phyloP scores from a whole-genome alignment of 1,140 invertebrate genomes.

The Pseudobourletiella spinata region DNA sequence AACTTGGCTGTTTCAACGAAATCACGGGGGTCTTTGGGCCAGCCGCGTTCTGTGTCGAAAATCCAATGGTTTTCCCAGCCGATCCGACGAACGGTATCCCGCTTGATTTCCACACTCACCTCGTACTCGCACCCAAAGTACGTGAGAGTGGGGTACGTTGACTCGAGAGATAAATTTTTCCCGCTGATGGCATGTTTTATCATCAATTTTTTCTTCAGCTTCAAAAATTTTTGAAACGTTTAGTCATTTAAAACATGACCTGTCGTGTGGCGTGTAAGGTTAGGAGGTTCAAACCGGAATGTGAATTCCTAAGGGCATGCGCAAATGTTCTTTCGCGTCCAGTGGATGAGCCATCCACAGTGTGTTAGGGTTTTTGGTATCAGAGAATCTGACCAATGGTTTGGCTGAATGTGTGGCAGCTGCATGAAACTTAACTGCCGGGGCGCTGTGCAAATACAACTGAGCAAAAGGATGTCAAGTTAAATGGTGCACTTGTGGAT shows the following conservation, averaged over 20 bases:
- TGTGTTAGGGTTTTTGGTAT: constrained; percentile 24
- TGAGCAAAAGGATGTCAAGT: constrained; percentile 1
- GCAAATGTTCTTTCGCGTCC: constrained; percentile 7
- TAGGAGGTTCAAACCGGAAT: constrained; percentile 7
- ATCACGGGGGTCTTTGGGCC: constrained; percentile 5
- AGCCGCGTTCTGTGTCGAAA: constrained; percentile 30
- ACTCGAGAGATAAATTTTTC: constrained; percentile 23
- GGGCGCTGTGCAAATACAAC: constrained; percentile 29
- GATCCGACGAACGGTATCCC: constrained; percentile 7
- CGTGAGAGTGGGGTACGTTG: constrained; percentile 8
- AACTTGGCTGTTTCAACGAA: constrained; percentile 20
- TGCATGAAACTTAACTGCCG: constrained; percentile 24
- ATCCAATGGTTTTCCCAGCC: constrained; percentile 28
- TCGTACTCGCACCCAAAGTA: constrained; percentile 33
- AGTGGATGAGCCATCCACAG: constrained; percentile 27
- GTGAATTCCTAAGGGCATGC: constrained; percentile 22
- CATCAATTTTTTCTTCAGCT: constrained; percentile 20
- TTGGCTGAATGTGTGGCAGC: constrained; percentile 26
- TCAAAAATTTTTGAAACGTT: neutral
- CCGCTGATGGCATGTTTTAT: constrained; percentile 31
- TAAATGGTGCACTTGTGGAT: no score
- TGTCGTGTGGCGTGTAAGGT: neutral
- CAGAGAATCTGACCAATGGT: constrained; percentile 29
- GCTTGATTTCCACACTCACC: constrained; percentile 28
- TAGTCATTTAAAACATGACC: neutral